phyloP scores from a whole-genome alignment of 2,797 vertebrate genomes.

The Gouania willdenowi region DNA sequence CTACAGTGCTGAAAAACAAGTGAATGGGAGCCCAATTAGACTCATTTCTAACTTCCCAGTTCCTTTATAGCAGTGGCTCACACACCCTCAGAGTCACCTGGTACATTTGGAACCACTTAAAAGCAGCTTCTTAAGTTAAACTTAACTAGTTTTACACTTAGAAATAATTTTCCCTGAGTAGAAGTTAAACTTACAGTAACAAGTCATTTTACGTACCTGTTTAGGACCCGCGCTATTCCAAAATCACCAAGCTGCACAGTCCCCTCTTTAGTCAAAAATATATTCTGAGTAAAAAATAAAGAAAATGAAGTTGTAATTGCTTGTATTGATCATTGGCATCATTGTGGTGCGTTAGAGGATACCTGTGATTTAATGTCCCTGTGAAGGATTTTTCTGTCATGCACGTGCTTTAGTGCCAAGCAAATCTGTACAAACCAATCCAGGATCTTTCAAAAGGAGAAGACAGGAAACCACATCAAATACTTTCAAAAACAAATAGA shows the following conservation, averaged over 20 bases:
- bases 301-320: too few relatives aligned
- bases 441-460: slow-evolving; percentile 78
- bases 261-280: slow-evolving; percentile 96
- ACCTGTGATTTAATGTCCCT: slow-evolving; percentile 99
- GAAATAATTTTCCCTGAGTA: too few relatives aligned
- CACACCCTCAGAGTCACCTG: too few relatives aligned
- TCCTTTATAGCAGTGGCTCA: too few relatives aligned
- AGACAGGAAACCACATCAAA: neutral
- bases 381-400: slow-evolving; percentile 96
- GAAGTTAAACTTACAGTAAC: too few relatives aligned
- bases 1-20: slow-evolving; percentile 82
- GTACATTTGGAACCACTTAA: too few relatives aligned
- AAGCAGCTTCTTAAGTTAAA: too few relatives aligned
- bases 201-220: slow-evolving; percentile 88
- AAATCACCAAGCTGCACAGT: slow-evolving; percentile 96
- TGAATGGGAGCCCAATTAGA: too few relatives aligned
- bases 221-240: slow-evolving; percentile 94
- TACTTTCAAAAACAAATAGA: neutral
- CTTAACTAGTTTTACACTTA: too few relatives aligned
- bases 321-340: too few relatives aligned
- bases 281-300: slow-evolving; percentile 78
- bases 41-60: too few relatives aligned
- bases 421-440: slow-evolving; percentile 99
- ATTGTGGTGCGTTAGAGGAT: neutral
- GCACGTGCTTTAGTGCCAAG: slow-evolving; percentile 94